Base-by-base conservation (phyloP, 2,797 vertebrate species). In the Balearica regulorum region DNA sequence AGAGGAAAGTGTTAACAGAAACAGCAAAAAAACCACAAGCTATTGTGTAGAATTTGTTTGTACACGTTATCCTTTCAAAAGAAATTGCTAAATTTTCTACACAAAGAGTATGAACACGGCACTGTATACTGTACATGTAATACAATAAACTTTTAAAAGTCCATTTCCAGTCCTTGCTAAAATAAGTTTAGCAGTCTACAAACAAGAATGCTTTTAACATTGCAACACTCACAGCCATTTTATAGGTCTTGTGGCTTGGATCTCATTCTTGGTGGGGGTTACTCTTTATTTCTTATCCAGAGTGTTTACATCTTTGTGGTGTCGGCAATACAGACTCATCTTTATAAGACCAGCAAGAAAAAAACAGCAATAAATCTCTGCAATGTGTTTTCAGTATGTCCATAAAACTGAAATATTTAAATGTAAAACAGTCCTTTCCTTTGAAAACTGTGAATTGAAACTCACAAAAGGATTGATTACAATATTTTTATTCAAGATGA, bases 281-380 rank as follows among this genome's bases (percentile, higher is more conserved):
- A 60, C 78, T 78, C 86, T 96, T 92, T 92, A 91, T 94, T 94
- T 92, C 83, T 97, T 92, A 83, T 83, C 83, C 86, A 89, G 69
- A 94, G 82, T 94, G 91, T 96, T 97, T 97, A 97, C 95, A 96
- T 96, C 93, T 95, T 93, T 96, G 95, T 91, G 94, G 96, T 97
- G 95, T 94, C 83, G 5, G 93, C 95, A 91, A 66, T 70, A 92
- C 69, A 94, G 94, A 83, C 71, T 21, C 95, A 89, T 90, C 95
- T 96, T 97, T 95, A 82, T 92, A 94, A 89, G 62, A 92, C 76
- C 53, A 93, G 54, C 49, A 88, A 93, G 92, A 39, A 95, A 96
- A 93, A 91, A 95, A 6, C 6, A 89, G 88, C 93, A 95, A 64
- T 96, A 94, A 96, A 93, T 90, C 86, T 97, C 84, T 93, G 83